Conservation (phyloP, 2,888 invertebrate genomes). For the Gerris lacustris region DNA sequence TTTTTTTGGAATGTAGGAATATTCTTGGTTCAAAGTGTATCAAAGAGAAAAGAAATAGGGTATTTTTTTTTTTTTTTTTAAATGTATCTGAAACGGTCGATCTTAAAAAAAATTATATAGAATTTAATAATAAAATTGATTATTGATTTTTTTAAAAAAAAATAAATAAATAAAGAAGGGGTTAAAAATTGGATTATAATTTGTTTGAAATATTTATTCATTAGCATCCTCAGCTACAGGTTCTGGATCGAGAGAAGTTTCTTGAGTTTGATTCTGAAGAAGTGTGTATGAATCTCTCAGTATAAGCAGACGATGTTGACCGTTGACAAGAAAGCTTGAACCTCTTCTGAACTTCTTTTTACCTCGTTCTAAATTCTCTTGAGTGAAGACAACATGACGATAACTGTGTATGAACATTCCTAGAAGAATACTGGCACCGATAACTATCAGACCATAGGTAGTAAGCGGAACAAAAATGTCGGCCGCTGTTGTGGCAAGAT, state of each 20-base stretch:
- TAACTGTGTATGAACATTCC: slow-evolving; percentile 60
- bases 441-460: slow-evolving; percentile 57
- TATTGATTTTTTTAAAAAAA: no score
- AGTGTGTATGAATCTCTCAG: slow-evolving; percentile 47
- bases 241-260: slow-evolving; percentile 25
- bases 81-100: no score
- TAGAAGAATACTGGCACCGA: slow-evolving; percentile 53
- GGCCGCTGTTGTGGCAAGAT: slow-evolving; percentile 63
- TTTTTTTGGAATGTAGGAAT: no score
- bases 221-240: background rate
- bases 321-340: slow-evolving; percentile 47
- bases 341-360: slow-evolving; percentile 51
- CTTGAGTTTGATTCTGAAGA: slow-evolving; percentile 33
- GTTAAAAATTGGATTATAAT: no score
- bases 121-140: no score
- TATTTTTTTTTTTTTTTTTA: no score
- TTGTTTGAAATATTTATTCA: no score
- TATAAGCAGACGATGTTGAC: slow-evolving; percentile 48
- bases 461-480: slow-evolving; percentile 57
- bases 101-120: no score
- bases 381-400: slow-evolving; percentile 55
- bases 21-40: no score
- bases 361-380: slow-evolving; percentile 66
- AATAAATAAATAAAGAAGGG: no score
- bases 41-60: no score